Percentiles rank a stretch among this genome's conserved stretches.
These are phyloP conservation scores for Drosophila sp. DNA, from an alignment of 1,140 invertebrate genomes.

Conservation along the genomic window DNA sequence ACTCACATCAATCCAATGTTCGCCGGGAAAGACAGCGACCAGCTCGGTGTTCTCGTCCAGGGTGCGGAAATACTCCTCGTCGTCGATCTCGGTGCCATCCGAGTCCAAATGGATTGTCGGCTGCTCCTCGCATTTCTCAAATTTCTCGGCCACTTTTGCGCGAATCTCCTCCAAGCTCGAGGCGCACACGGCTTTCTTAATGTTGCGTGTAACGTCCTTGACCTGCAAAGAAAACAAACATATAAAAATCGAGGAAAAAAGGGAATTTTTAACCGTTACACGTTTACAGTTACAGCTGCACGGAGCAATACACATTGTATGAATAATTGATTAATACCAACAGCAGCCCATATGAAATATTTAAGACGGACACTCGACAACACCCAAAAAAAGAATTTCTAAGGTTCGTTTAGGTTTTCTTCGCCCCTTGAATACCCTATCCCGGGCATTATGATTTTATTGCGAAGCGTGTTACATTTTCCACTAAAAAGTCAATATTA, in stretches of 20 bases:
- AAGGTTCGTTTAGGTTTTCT: not conserved
- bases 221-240: slow-evolving; percentile 57
- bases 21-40: slow-evolving; percentile 90
- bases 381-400: slow-evolving; percentile 36
- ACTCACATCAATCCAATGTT: slow-evolving; percentile 89
- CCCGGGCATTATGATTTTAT: not conserved
- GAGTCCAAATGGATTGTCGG: slow-evolving; percentile 92
- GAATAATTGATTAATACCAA: slow-evolving; percentile 73
- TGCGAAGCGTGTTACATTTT: not conserved
- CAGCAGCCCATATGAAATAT: slow-evolving; percentile 58
- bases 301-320: slow-evolving; percentile 56
- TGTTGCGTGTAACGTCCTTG: slow-evolving; percentile 89
- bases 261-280: slow-evolving; percentile 62
- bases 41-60: slow-evolving; percentile 92
- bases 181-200: slow-evolving; percentile 92
- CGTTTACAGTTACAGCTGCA: slow-evolving; percentile 48
- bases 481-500: too few relatives aligned
- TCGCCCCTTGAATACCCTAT: not conserved
- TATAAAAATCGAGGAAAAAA: slow-evolving; percentile 16
- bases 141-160: slow-evolving; percentile 88
- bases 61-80: slow-evolving; percentile 94
- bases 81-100: slow-evolving; percentile 95
- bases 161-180: slow-evolving; percentile 90
- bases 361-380: slow-evolving; percentile 47
- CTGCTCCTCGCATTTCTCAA: slow-evolving; percentile 86